phyloP scores from a whole-genome alignment of 2,113 vertebrate genomes.

The Entelurus aequoreus region DNA sequence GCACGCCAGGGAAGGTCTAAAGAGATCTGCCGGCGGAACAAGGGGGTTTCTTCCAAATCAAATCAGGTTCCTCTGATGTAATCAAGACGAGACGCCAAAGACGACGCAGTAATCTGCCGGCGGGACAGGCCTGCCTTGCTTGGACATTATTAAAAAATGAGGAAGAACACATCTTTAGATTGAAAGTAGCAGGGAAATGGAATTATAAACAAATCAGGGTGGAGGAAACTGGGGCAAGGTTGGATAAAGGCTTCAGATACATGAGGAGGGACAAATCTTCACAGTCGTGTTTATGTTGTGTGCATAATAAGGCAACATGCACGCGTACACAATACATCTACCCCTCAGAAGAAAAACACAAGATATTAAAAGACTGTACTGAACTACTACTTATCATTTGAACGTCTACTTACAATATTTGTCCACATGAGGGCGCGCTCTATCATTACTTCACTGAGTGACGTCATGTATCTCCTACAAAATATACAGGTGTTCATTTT shows the following conservation, averaged over 20 bases:
- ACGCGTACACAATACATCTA: too few species aligned
- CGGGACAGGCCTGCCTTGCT: slow-evolving; percentile 55
- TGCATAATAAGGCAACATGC: background rate
- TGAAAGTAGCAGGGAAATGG: slow-evolving; percentile 70
- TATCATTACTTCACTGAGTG: background rate
- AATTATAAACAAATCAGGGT: slow-evolving; percentile 67
- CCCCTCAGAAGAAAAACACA: too few species aligned
- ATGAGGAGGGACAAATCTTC: slow-evolving; percentile 67
- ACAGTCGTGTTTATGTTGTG: slow-evolving; percentile 46
- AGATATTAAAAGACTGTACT: too few species aligned
- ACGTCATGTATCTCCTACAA: background rate
- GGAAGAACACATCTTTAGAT: slow-evolving; percentile 72
- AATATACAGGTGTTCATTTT: background rate
- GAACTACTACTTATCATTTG: background rate
- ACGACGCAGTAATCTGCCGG: slow-evolving; percentile 63
- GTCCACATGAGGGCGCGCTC: slow-evolving; percentile 56
- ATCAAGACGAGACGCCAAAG: slow-evolving; percentile 69
- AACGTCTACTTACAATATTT: slow-evolving; percentile 32
- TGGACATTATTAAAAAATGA: slow-evolving; percentile 67
- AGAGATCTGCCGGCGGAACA: slow-evolving; percentile 41
- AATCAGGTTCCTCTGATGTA: slow-evolving; percentile 69
- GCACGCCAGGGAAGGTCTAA: slow-evolving; percentile 50
- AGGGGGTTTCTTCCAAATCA: slow-evolving; percentile 66
- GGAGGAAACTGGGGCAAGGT: slow-evolving; percentile 65
- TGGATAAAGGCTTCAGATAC: slow-evolving; percentile 66